Evolutionary conservation across 2,888 invertebrate species (phyloP).

Genomic region (Trisateles emortualis): DNA sequence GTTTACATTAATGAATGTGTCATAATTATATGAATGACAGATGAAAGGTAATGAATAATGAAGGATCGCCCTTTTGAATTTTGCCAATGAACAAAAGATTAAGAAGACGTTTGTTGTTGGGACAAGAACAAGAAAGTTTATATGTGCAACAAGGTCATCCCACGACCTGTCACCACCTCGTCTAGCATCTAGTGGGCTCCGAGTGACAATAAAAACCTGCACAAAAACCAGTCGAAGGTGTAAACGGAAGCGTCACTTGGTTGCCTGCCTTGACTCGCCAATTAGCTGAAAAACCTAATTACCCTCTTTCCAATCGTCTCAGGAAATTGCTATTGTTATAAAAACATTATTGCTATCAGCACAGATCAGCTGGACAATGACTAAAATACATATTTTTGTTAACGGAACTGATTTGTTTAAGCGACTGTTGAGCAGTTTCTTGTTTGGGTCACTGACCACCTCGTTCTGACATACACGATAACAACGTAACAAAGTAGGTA

Average conservation of each 20-base stretch:
- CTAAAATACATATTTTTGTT: neutral
- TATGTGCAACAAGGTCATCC: neutral
- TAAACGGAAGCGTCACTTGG: slow-evolving; percentile 78
- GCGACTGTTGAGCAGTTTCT: neutral
- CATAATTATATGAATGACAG: too few species aligned
- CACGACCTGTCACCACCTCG: slow-evolving; percentile 9
- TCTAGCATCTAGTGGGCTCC: slow-evolving; percentile 9
- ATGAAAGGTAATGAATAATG: too few species aligned
- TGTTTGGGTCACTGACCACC: neutral
- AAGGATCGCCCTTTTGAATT: too few species aligned
- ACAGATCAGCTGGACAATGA: neutral
- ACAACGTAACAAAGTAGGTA: neutral
- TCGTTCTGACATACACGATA: neutral
- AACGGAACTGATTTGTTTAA: slow-evolving; percentile 5
- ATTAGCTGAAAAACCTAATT: slow-evolving; percentile 82
- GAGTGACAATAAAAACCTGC: slow-evolving; percentile 34
- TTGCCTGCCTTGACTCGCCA: slow-evolving; percentile 77
- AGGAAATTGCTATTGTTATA: slow-evolving; percentile 71
- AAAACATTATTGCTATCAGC: slow-evolving; percentile 50
- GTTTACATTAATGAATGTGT: too few species aligned
- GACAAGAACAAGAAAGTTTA: too few species aligned
- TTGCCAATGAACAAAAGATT: too few species aligned
- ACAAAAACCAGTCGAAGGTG: slow-evolving; percentile 58
- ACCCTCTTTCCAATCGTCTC: slow-evolving; percentile 66
- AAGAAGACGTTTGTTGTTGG: too few species aligned